phyloP scores from a whole-genome alignment of 2,888 invertebrate genomes.

The Catonia carolina region DNA sequence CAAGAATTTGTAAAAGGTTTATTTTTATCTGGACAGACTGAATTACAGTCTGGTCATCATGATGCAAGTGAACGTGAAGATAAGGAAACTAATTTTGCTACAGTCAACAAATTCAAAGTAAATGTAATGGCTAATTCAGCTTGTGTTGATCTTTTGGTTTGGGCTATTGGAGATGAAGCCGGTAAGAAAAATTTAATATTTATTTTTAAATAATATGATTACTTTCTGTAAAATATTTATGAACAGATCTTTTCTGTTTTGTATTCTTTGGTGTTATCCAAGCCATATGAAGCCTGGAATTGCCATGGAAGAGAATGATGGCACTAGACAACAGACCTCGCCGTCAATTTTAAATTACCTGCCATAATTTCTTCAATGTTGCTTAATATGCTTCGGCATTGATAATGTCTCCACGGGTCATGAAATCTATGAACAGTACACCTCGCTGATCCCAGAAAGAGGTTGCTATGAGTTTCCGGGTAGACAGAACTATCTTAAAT shows the following conservation, averaged over 20 bases:
- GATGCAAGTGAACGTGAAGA: slow-evolving; percentile 79
- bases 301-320: too few species aligned
- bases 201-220: slow-evolving; percentile 9
- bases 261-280: neutral
- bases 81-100: slow-evolving; percentile 68
- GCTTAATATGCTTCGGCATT: too few species aligned
- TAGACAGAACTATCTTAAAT: too few species aligned
- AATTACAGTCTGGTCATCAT: slow-evolving; percentile 78
- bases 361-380: too few species aligned
- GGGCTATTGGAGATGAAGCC: slow-evolving; percentile 96
- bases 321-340: too few species aligned
- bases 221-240: slow-evolving; percentile 24
- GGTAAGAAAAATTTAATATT: slow-evolving; percentile 51
- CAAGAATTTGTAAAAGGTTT: slow-evolving; percentile 81
- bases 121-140: slow-evolving; percentile 96
- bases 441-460: too few species aligned
- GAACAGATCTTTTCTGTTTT: slow-evolving; percentile 28
- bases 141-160: slow-evolving; percentile 93
- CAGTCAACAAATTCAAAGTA: slow-evolving; percentile 85
- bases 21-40: slow-evolving; percentile 88
- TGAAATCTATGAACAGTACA: too few species aligned
- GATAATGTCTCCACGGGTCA: too few species aligned
- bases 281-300: neutral
- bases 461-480: too few species aligned
- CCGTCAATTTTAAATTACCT: too few species aligned